phyloP scores from a whole-genome alignment of 2,797 vertebrate genomes.

The Phrynocephalus vlangalii region DNA sequence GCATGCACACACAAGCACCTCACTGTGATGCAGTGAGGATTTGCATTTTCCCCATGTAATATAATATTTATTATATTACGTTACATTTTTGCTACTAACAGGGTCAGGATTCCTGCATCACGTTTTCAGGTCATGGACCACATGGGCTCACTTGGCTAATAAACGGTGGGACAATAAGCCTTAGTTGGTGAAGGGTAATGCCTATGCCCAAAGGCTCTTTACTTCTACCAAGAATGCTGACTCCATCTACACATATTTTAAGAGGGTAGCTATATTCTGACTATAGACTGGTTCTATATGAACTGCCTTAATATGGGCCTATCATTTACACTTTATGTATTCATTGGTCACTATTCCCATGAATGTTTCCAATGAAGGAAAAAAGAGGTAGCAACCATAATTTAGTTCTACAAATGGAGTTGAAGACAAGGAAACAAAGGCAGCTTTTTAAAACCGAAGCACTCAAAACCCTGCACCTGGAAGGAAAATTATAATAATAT shows the following conservation, averaged over 20 bases:
- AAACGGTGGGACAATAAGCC: too few species aligned
- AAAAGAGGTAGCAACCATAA: neutral
- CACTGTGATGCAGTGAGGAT: neutral
- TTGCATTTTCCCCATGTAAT: neutral
- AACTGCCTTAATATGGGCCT: neutral
- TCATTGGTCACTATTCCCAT: neutral
- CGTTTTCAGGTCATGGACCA: neutral
- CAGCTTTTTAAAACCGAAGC: neutral
- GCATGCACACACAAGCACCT: too few species aligned
- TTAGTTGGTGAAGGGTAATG: too few species aligned
- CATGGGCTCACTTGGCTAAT: neutral
- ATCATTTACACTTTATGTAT: neutral
- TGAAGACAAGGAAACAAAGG: neutral
- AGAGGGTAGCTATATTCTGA: neutral
- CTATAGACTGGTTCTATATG: neutral
- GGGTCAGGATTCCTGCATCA: neutral
- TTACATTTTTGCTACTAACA: too few species aligned
- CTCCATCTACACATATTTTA: neutral
- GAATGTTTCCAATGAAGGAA: too few species aligned
- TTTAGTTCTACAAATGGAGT: neutral
- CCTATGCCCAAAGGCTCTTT: neutral
- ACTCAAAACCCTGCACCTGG: neutral
- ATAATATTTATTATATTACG: too few species aligned
- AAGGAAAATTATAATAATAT: neutral
- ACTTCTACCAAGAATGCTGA: neutral